These are phyloP conservation scores for Centropyge bicolor DNA, from an alignment of 2,797 vertebrate species.

Conservation along the genomic window DNA sequence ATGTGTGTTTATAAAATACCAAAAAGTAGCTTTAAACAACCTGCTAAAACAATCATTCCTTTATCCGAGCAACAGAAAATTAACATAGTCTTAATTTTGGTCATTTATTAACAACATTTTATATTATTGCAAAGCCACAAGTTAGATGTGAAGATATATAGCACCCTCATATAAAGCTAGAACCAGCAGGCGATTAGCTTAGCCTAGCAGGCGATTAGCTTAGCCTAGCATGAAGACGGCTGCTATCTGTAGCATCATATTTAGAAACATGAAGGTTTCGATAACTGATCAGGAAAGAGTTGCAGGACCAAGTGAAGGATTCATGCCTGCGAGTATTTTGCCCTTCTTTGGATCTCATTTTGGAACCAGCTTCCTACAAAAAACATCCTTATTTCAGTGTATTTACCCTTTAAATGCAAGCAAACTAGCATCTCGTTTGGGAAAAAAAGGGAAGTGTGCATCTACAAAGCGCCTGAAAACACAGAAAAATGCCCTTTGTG, in stretches of 20 bases:
- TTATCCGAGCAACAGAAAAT: too few relatives aligned
- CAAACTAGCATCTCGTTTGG: neutral
- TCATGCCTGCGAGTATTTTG: neutral
- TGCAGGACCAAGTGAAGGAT: neutral
- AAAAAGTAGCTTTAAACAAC: too few relatives aligned
- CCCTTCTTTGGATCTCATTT: neutral
- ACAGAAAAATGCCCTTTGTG: slow-evolving; percentile 17
- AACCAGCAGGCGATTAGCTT: neutral
- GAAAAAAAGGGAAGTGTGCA: neutral
- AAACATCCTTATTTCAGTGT: neutral
- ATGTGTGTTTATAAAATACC: too few relatives aligned
- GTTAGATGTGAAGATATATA: too few relatives aligned
- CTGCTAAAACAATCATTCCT: too few relatives aligned
- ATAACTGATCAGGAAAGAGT: neutral
- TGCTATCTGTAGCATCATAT: neutral
- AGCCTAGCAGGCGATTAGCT: neutral
- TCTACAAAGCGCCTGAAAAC: slow-evolving; percentile 14
- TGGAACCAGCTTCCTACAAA: neutral
- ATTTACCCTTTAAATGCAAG: neutral
- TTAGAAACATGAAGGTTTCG: neutral
- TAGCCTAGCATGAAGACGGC: neutral
- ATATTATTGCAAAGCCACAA: too few relatives aligned
- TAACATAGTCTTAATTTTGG: too few relatives aligned
- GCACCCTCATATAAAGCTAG: neutral
- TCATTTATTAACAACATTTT: too few relatives aligned